Conservation (phyloP, 2,113 vertebrate genomes). For the Tringa solitaria region DNA sequence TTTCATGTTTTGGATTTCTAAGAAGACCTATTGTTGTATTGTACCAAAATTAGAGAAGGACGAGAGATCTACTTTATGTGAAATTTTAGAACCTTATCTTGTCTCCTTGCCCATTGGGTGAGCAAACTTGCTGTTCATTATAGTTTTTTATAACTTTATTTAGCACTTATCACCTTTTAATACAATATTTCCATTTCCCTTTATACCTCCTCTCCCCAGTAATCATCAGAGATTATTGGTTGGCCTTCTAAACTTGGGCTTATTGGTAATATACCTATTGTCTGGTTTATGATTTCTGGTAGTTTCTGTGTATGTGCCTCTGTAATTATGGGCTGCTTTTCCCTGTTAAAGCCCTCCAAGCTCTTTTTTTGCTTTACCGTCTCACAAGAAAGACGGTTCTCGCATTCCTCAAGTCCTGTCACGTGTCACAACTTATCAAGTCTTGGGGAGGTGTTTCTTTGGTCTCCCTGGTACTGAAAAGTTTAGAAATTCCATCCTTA, state of each 20-base stretch:
- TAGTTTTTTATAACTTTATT: neutral
- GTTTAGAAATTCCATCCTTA: neutral
- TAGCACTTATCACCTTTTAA: neutral
- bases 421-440: rapidly evolving
- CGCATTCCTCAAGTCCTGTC: neutral
- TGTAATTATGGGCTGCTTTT: neutral
- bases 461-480: neutral
- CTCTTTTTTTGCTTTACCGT: neutral
- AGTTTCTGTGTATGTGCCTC: neutral
- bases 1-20: neutral
- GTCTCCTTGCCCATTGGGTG: neutral
- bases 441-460: neutral
- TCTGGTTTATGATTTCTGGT: neutral
- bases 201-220: neutral
- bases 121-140: neutral
- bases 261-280: neutral
- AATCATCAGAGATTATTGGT: neutral
- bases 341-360: neutral
- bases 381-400: neutral
- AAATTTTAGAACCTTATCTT: neutral
- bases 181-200: neutral
- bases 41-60: neutral
- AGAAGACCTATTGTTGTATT: neutral
- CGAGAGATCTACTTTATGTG: neutral
- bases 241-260: neutral